Evolutionary conservation across 2,888 invertebrate species (phyloP), one percentile per base, ranked within the genome.

Genomic region (Cerceris rybyensis): DNA sequence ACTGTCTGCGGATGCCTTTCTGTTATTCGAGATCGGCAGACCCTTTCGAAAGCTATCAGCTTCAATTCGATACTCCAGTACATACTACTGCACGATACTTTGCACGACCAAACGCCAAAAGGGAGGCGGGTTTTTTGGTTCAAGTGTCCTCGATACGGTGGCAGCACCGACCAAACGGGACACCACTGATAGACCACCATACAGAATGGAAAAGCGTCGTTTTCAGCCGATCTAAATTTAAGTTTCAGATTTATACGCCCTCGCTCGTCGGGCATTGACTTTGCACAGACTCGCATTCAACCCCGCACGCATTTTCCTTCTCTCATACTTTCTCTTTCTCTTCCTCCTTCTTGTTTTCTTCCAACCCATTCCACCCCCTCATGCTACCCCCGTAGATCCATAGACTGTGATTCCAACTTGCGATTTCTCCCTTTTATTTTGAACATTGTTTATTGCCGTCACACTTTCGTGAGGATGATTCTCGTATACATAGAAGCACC

Each of bases 151-250:
- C 58, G 42, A 65, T 52, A 60, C 70, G 86, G 39, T 70, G 87
- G 84, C 86, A 87, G 85, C 86, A 85, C 85, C 67, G 70, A 2
- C 57, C 80, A 61, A 75, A 57, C 39, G 14, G 46, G 14, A 42
- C 54, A 46, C 17, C 16, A 28, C 28, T 49, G 61, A 59, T 64
- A 55, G 70, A 70, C 58, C 75, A 66, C 42, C 61, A 54, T 58
- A 65, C 65, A 63, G 74, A 72, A 70, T 63, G 54, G 70, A 71
- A 66, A 73, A 72, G 57, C 59, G 68, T 63, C 61, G 77, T 80
- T 85, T 82, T 78, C 78, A 82, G 79, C 71, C 75, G 81, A 85
- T 90, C 90, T 90, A 90, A 90, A 90, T 90, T 90, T 90, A 90
- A 90, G 87, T 86, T 81, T 74, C 83, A 82, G 87, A 90, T 90